Evolutionary conservation across 2,888 invertebrate species (phyloP), one percentile per base, ranked within the genome.

Genomic region (Heliconius sara): DNA sequence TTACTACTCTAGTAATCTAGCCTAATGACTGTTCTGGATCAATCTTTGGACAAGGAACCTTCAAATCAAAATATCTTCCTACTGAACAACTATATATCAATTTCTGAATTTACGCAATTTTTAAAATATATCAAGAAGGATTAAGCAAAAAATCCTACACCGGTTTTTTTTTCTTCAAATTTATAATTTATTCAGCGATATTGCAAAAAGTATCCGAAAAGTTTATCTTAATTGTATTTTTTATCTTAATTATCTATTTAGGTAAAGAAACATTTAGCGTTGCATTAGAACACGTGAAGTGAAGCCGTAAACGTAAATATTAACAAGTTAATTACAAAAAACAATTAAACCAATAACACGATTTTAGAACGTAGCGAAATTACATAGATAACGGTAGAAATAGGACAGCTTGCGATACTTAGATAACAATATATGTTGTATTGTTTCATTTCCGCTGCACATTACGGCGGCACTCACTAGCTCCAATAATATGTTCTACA

Each of bases 321-420:
- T 89, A 91, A 91, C 91, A 87, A 90, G 91, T 91, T 88, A 89
- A 91, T 91, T 91, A 88, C 79, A 85, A 91, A 91, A 89, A 88
- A 90, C 89, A 90, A 91, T 91, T 90, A 83, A 72, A 89, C 84
- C 81, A 77, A 81, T 83, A 80, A 83, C 86, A 87, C 87, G 83
- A 89, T 89, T 89, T 88, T 81, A 75, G 78, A 83, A 88, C 87
- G 85, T 85, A 84, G 83, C 83, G 84, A 86, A 86, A 88, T 87
- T 86, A 86, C 84, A 80, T 81, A 89, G 89, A 90, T 91, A 90
- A 88, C 87, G 85, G 81, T 83, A 81, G 87, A 92, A 89, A 84
- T 85, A 84, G 84, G 83, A 84, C 86, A 85, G 84, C 27, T 75
- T 22, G 65, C 75, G 75, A 65, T 75, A 47, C 19, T 6, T n/a